Evolutionary conservation across 2,888 invertebrate species (phyloP).

Genomic region (Stenurella melanura): DNA sequence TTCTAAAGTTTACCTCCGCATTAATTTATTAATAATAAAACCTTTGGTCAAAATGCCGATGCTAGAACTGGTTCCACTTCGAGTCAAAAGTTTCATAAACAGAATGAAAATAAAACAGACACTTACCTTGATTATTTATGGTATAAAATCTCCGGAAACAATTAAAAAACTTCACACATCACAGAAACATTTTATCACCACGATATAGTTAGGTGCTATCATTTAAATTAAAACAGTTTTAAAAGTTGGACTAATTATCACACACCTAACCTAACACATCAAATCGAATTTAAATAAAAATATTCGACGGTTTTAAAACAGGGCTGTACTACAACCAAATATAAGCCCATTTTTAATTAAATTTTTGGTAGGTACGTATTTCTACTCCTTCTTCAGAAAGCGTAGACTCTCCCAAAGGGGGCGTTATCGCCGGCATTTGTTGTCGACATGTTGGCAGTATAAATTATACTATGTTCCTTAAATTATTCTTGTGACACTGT

Average conservation of each 20-base stretch:
- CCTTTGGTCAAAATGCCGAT: background rate
- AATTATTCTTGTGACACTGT: too few species aligned
- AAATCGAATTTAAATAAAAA: background rate
- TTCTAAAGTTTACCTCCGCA: background rate
- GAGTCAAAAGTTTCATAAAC: background rate
- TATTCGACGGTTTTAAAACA: background rate
- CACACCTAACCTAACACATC: background rate
- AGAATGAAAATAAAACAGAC: background rate
- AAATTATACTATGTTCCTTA: too few species aligned
- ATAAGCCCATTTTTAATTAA: background rate
- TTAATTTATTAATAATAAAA: background rate
- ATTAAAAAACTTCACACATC: slow-evolving; percentile 4
- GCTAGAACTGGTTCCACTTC: background rate
- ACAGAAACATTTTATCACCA: slow-evolving; percentile 1
- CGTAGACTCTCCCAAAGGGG: too few species aligned
- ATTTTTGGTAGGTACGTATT: too few species aligned
- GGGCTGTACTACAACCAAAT: background rate
- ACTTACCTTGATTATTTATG: background rate
- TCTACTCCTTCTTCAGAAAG: too few species aligned
- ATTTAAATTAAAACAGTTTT: background rate
- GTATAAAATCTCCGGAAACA: background rate
- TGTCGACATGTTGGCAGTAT: too few species aligned
- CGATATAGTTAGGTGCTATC: background rate
- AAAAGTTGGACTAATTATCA: background rate
- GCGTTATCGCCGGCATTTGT: too few species aligned